A percentile compares a stretch with the other conserved stretches of the same genome.
Conservation (phyloP, 2,113 vertebrate species). For the Hyaena hyaena region DNA sequence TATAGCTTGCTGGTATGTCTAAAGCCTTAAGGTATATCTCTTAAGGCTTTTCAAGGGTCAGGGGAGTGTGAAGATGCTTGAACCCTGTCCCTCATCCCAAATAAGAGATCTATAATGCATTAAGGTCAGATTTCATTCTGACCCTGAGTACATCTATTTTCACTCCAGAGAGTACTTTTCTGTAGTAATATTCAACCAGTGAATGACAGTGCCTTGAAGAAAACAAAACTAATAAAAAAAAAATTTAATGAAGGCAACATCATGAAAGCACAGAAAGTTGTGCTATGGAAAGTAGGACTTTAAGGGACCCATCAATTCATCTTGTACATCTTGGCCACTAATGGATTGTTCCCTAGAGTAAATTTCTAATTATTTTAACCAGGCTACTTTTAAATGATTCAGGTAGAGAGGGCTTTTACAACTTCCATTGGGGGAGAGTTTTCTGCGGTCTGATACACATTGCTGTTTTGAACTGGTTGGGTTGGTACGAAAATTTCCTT, state of each 20-base stretch:
- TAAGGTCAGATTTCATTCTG: neutral
- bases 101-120: neutral
- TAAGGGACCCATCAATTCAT: slow-evolving; percentile 71
- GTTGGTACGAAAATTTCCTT: slow-evolving; percentile 71
- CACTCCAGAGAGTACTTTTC: neutral
- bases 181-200: neutral
- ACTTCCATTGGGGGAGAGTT: slow-evolving; percentile 79
- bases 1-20: neutral
- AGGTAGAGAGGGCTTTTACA: slow-evolving; percentile 79
- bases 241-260: neutral
- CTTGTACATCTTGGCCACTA: slow-evolving; percentile 81
- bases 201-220: neutral
- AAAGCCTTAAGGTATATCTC: no score
- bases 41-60: neutral
- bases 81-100: neutral
- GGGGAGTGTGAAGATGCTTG: neutral
- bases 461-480: slow-evolving; percentile 72
- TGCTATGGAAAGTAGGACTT: slow-evolving; percentile 69
- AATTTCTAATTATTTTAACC: slow-evolving; percentile 86
- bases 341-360: slow-evolving; percentile 83
- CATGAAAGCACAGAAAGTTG: slow-evolving; percentile 26
- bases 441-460: slow-evolving; percentile 82
- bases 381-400: slow-evolving; percentile 87
- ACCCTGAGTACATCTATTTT: neutral
- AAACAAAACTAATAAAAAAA: neutral